Conservation (phyloP, 2,113 vertebrate genomes). For the Channa argus region DNA sequence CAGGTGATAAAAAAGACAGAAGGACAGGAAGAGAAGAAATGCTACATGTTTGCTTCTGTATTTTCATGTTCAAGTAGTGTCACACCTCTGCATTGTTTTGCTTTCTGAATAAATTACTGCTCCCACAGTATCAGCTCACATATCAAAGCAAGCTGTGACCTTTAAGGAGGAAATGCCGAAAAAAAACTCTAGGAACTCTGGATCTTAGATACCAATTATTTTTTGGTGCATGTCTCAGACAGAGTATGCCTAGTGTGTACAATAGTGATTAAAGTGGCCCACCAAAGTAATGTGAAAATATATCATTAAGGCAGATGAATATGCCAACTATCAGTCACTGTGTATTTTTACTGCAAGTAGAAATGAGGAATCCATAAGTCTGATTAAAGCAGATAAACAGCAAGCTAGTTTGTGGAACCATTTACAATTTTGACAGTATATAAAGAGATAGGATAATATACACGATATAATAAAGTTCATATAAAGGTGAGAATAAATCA, state of each 20-base stretch:
- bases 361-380: constrained; percentile 11
- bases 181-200: constrained; percentile 49
- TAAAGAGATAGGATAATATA: no score
- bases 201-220: constrained; percentile 62
- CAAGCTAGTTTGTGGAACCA: constrained; percentile 1
- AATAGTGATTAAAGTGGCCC: constrained; percentile 34
- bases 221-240: constrained; percentile 16
- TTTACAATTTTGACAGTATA: constrained; percentile 18
- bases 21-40: constrained; percentile 11
- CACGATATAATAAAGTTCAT: no score
- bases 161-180: constrained; percentile 73
- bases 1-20: neutral
- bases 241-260: constrained; percentile 22
- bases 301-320: constrained; percentile 32
- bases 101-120: constrained; percentile 44
- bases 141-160: constrained; percentile 59
- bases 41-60: constrained; percentile 31
- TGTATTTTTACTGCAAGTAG: constrained; percentile 1
- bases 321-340: constrained; percentile 26
- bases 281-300: constrained; percentile 16
- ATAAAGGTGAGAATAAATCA: no score
- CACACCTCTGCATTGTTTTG: constrained; percentile 33
- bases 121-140: constrained; percentile 37
- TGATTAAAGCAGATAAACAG: constrained; percentile 15
- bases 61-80: constrained; percentile 19